Evolutionary conservation across 2,113 vertebrate species (phyloP), one percentile per base, ranked within the genome.

Genomic region (Saguinus midas): DNA sequence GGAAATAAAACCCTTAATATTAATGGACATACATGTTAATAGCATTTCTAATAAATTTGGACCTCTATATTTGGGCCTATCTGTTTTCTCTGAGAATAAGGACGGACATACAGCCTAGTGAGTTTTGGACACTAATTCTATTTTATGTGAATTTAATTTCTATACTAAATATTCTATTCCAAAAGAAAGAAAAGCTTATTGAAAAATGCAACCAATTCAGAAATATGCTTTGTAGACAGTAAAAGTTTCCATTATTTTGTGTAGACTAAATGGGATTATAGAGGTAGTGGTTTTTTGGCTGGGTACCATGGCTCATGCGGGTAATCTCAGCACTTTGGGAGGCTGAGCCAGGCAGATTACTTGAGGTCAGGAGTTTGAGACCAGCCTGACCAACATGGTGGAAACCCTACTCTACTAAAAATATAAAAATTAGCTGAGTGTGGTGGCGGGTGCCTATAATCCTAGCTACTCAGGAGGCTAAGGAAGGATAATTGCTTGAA

Each of bases 21-120:
- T 92, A 94, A 70, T 94, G 43, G 21, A 55, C 91, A 52, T 91
- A 32, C 35, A 55, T 76, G n/a, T 73, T 91, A 58, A 91, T 64
- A 95, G 70, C 32, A 73, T 78, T 92, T 93, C 86, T 82, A 16
- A 5, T 92, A 35, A 58, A 81, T 75, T 70, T 97, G 27, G 25
- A 7, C 16, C 14, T 68, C 32, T n/a, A 3, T 32, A 68, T 68
- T 35, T 1, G n/a, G 66, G 61, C 61, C 27, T 61, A 27, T 27
- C 25, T 64, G 23, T 45, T 95, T 94, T 97, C 96, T 18, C 27
- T 83, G 48, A 84, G 23, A 83, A 64, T 81, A 88, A 84, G 58
- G 32, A 35, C 27, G 58, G 32, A 35, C 27, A 92, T 1, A 68
- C 86, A 92, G 16, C 17, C 35, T 87, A 88, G 27, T 58, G 52